A percentile compares a stretch with the other conserved stretches of the same genome.
Conservation (phyloP, 1,140 invertebrate genomes). For the Phenacoccus solenopsis region DNA sequence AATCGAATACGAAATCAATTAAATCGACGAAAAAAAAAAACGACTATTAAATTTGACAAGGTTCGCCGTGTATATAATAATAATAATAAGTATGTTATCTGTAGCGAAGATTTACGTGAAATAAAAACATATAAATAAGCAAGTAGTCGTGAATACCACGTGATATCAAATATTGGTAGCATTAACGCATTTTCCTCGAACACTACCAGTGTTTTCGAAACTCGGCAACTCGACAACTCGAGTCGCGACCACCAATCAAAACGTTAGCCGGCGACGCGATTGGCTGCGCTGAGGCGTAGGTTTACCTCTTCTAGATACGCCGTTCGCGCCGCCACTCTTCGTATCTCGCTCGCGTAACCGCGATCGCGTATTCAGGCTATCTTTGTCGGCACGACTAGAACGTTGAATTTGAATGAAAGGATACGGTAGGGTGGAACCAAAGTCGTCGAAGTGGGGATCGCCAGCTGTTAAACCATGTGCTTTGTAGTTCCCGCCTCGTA, state of each 20-base stretch:
- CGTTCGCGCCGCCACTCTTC: background rate
- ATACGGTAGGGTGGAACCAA: background rate
- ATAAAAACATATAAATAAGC: conserved; percentile 4
- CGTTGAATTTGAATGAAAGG: background rate
- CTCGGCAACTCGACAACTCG: conserved; percentile 9
- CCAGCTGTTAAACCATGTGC: conserved; percentile 1
- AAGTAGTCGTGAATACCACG: conserved; percentile 13
- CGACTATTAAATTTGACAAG: background rate
- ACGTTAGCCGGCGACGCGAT: background rate
- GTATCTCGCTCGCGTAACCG: background rate
- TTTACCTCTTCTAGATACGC: background rate
- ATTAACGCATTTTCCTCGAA: conserved; percentile 1
- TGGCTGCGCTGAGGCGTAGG: background rate
- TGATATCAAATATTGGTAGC: conserved; percentile 16
- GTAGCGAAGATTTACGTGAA: background rate
- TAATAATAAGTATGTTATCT: too few relatives aligned
- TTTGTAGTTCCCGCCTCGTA: background rate
- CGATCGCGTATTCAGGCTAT: background rate
- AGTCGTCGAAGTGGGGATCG: background rate
- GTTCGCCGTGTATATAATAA: background rate
- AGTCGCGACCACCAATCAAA: background rate
- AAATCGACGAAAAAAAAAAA: background rate
- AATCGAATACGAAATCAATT: too few relatives aligned
- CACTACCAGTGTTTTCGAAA: background rate
- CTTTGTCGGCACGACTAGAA: background rate